Conservation (phyloP, 2,888 invertebrate genomes). For the Scaptomyza cyrtandrae region DNA sequence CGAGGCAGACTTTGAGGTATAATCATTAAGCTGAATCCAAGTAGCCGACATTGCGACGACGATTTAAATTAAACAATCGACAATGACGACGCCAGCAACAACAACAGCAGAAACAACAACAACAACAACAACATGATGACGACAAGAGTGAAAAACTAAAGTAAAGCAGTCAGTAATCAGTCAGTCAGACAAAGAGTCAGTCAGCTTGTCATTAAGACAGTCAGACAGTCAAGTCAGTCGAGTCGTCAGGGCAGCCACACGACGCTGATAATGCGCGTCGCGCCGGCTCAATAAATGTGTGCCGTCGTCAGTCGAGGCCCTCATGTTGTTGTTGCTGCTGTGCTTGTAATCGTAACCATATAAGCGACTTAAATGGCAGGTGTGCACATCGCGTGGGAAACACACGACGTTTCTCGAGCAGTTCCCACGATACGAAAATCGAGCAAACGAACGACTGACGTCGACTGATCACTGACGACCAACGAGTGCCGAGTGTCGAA, state of each 20-base stretch:
- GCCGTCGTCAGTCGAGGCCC: conserved; percentile 66
- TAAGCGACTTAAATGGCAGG: conserved; percentile 83
- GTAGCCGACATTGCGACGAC: conserved; percentile 64
- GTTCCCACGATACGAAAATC: conserved; percentile 85
- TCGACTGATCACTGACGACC: conserved; percentile 25
- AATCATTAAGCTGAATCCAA: conserved; percentile 68
- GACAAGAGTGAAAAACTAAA: conserved; percentile 71
- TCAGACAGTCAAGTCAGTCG: conserved; percentile 32
- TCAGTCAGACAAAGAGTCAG: conserved; percentile 27
- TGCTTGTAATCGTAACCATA: conserved; percentile 77
- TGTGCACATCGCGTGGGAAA: conserved; percentile 85
- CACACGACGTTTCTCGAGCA: conserved; percentile 84
- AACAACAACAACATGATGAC: conserved; percentile 50
- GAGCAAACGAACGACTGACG: conserved; percentile 61
- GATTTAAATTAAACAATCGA: conserved; percentile 79
- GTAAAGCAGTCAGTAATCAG: conserved; percentile 61
- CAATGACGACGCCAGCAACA: conserved; percentile 52
- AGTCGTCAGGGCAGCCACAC: conserved; percentile 66
- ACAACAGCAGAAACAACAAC: conserved; percentile 9
- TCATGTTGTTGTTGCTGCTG: conserved; percentile 47
- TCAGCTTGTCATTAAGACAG: conserved; percentile 25
- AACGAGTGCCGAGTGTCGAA: conserved; percentile 36
- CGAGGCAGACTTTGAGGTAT: conserved; percentile 49
- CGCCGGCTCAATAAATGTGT: conserved; percentile 79
- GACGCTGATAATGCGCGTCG: conserved; percentile 75